phyloP scores from a whole-genome alignment of 2,113 vertebrate species.

The Montifringilla adamsi region DNA sequence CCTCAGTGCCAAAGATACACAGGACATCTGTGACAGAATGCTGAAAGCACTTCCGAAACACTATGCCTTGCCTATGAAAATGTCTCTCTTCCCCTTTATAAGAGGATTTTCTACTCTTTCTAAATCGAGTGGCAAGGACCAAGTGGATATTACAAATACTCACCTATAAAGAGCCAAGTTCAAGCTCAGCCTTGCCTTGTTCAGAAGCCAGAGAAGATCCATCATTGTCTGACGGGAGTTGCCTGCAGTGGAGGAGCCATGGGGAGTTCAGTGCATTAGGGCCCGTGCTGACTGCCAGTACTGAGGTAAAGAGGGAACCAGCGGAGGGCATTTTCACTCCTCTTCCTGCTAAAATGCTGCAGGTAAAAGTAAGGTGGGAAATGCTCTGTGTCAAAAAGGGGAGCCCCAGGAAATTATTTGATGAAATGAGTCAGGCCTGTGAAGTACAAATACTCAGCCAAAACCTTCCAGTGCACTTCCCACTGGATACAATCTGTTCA shows the following conservation, averaged over 20 bases:
- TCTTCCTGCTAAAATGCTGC: not conserved
- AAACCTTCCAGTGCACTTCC: not conserved
- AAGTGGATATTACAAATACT: not conserved
- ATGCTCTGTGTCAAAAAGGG: not conserved
- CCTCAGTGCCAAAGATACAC: not conserved
- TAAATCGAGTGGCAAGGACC: not conserved
- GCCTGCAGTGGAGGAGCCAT: not conserved
- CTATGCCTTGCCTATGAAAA: not conserved
- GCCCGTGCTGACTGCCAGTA: fast-evolving
- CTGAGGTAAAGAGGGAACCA: not conserved
- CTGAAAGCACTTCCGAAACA: not conserved
- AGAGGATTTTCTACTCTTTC: not conserved
- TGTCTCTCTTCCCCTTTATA: not conserved
- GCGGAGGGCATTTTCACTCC: not conserved
- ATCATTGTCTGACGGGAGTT: not conserved
- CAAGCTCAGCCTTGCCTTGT: not conserved
- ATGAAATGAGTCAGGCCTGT: not conserved
- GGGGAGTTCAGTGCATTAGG: not conserved
- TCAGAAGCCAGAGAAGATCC: not conserved
- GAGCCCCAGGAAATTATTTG: not conserved
- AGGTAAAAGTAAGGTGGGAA: not conserved
- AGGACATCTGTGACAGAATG: not conserved
- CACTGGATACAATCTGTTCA: not conserved
- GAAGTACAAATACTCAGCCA: not conserved
- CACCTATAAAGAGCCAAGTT: not conserved